Evolutionary conservation across 2,113 vertebrate species (phyloP).

Genomic region (Lagopus muta): DNA sequence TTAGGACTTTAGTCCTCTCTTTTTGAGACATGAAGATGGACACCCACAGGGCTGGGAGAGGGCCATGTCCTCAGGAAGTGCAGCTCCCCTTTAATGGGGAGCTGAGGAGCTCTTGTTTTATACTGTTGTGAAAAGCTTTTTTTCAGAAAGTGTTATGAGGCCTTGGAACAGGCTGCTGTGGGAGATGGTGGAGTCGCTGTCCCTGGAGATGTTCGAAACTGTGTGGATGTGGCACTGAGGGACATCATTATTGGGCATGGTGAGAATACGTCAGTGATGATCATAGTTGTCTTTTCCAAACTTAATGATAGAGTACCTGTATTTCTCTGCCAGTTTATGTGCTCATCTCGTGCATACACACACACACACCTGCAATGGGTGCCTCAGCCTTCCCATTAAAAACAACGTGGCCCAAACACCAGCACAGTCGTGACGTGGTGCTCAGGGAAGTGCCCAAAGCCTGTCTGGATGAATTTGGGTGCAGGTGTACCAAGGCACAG

Average conservation of each 20-base stretch:
- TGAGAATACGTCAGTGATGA: no score
- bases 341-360: no score
- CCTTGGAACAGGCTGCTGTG: no score
- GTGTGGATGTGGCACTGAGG: no score
- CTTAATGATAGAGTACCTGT: neutral
- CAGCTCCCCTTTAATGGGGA: neutral
- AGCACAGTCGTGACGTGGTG: neutral
- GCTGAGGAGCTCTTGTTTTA: neutral
- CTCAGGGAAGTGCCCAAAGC: neutral
- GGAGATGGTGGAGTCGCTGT: no score
- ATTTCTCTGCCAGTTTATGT: neutral
- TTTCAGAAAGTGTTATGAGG: no score
- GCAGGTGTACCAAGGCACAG: neutral
- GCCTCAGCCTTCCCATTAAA: fast-evolving
- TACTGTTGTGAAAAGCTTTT: no score
- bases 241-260: no score
- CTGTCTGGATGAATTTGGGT: neutral
- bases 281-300: no score
- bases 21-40: neutral
- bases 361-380: fast-evolving
- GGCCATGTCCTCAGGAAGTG: neutral
- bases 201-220: no score
- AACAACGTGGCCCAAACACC: neutral
- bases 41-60: fast-evolving
- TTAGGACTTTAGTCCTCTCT: neutral